Conservation (phyloP, 1,140 invertebrate genomes). For the Penaeus vannamei region DNA sequence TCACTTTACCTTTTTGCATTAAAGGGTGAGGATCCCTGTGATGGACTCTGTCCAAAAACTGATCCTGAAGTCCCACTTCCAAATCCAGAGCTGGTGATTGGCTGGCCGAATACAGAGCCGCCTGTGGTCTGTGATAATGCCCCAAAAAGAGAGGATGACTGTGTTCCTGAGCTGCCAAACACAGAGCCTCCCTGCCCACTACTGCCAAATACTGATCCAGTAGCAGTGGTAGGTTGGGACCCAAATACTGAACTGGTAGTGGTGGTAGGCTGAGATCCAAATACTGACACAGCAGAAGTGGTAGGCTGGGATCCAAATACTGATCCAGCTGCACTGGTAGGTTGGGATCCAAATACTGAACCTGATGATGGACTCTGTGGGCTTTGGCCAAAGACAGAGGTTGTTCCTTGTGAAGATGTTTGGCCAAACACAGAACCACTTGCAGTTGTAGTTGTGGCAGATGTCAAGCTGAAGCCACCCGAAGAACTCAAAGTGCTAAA, state of each 20-base stretch:
- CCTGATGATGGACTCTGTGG: conserved; percentile 19
- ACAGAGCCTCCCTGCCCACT: too few species aligned
- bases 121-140: conserved; percentile 36
- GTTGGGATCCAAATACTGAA: conserved; percentile 36
- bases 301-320: too few species aligned
- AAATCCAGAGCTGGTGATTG: conserved; percentile 21
- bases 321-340: too few species aligned
- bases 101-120: conserved; percentile 34
- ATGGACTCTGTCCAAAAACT: conserved; percentile 47
- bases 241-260: too few species aligned
- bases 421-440: conserved; percentile 37
- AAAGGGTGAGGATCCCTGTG: conserved; percentile 45
- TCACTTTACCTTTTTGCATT: conserved; percentile 38
- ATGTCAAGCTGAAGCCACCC: conserved; percentile 4
- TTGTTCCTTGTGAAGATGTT: neutral
- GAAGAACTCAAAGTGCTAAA: conserved; percentile 3
- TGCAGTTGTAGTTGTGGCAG: conserved; percentile 20
- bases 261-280: too few species aligned
- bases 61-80: conserved; percentile 33
- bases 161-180: conserved; percentile 32
- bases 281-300: too few species aligned
- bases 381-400: conserved; percentile 45
- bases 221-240: neutral
- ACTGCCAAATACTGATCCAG: neutral
- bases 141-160: conserved; percentile 39